Evolutionary conservation across 2,888 invertebrate species (phyloP).

Genomic region (Pegoplata infirma): DNA sequence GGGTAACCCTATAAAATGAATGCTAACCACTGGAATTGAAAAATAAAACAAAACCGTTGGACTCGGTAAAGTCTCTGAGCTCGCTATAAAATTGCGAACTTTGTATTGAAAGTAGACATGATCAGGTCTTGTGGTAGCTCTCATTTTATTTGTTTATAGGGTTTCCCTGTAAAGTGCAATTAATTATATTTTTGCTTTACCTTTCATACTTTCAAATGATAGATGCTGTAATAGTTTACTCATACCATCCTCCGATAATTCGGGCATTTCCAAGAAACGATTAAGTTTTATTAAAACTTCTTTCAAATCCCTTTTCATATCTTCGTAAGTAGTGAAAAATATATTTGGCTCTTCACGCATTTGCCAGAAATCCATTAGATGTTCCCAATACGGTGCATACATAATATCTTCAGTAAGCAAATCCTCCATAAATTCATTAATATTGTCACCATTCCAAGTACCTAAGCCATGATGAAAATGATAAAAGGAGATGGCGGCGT

Average conservation of each 20-base stretch:
- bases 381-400: slow-evolving; percentile 63
- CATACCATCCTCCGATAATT: slow-evolving; percentile 25
- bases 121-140: no score
- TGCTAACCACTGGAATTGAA: no score
- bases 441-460: slow-evolving; percentile 79
- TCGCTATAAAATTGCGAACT: no score
- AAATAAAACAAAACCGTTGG: no score
- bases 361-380: slow-evolving; percentile 66
- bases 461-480: slow-evolving; percentile 83
- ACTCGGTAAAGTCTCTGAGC: no score
- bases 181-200: no score
- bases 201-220: slow-evolving; percentile 55
- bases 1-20: no score
- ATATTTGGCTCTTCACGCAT: slow-evolving; percentile 62
- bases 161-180: no score
- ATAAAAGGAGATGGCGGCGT: slow-evolving; percentile 88
- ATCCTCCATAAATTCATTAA: slow-evolving; percentile 76
- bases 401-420: slow-evolving; percentile 57
- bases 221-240: slow-evolving; percentile 31
- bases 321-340: slow-evolving; percentile 66
- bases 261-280: slow-evolving; percentile 56
- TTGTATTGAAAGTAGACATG: no score
- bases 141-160: no score
- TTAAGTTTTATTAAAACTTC: slow-evolving; percentile 48
- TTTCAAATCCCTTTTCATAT: slow-evolving; percentile 64